A percentile compares a stretch with the other conserved stretches of the same genome.
These are phyloP conservation scores for Hippasteria phrygiana DNA, from an alignment of 53 echinoderm and acorn worm genomes.

Conservation along the genomic window DNA sequence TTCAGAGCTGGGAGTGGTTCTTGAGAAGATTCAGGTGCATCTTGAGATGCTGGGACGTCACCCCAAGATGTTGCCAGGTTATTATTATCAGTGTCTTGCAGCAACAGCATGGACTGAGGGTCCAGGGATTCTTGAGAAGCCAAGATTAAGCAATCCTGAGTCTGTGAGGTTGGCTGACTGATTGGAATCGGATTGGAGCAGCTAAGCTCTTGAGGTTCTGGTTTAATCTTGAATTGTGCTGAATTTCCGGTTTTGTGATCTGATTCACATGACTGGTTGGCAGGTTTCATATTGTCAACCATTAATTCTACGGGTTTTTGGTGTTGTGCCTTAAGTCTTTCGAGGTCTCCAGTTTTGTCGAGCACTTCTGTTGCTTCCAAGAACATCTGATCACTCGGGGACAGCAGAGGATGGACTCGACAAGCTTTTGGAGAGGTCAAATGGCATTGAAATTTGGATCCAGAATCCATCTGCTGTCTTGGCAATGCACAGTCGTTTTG, in stretches of 20 bases:
- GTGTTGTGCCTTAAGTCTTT: neutral
- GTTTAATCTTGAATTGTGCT: neutral
- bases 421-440: conserved; percentile 55
- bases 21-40: neutral
- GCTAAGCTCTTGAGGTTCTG: neutral
- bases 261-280: neutral
- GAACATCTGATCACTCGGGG: conserved; percentile 3
- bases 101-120: neutral
- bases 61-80: neutral
- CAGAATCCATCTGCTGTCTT: neutral
- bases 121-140: neutral
- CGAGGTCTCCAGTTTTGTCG: neutral
- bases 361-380: neutral
- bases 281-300: neutral
- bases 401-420: conserved; percentile 28
- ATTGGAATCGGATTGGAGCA: conserved; percentile 34
- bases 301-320: neutral
- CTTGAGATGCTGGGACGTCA: neutral
- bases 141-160: neutral
- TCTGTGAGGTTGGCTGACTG: neutral
- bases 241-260: neutral
- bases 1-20: neutral
- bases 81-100: conserved; percentile 56
- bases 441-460: conserved; percentile 23
- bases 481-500: neutral